Conservation (phyloP, 2,797 vertebrate genomes). For the Xerus rutilus region DNA sequence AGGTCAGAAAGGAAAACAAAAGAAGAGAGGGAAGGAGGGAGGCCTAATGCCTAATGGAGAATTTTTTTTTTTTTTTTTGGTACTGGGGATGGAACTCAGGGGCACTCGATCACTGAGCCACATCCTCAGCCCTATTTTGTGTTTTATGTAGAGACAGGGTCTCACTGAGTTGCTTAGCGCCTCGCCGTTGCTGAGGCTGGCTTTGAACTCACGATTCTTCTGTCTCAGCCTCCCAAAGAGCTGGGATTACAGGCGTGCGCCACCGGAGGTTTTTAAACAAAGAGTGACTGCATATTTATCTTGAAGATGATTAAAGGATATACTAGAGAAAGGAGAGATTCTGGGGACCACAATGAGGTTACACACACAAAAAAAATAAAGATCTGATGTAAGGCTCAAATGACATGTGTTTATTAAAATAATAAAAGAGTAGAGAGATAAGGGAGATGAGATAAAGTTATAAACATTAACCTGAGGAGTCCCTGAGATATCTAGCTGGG, state of each 20-base stretch:
- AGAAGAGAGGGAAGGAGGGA: no score
- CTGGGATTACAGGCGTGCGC: no score
- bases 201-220: no score
- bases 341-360: background rate
- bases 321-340: background rate
- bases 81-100: no score
- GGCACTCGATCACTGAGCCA: no score
- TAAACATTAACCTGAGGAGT: background rate
- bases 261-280: conserved; percentile 9
- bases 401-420: background rate
- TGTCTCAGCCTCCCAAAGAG: no score
- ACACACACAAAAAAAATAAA: background rate
- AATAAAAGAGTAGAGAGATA: conserved; percentile 33
- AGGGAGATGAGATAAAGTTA: conserved; percentile 17
- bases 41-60: background rate
- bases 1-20: no score
- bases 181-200: no score
- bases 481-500: background rate
- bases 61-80: no score
- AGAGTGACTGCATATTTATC: background rate
- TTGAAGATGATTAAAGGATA: conserved; percentile 1
- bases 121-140: no score
- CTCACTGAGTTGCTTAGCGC: no score
- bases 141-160: no score
- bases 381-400: conserved; percentile 21